Evolutionary conservation across 2,113 vertebrate species (phyloP).

Genomic region (Phoxinus phoxinus): DNA sequence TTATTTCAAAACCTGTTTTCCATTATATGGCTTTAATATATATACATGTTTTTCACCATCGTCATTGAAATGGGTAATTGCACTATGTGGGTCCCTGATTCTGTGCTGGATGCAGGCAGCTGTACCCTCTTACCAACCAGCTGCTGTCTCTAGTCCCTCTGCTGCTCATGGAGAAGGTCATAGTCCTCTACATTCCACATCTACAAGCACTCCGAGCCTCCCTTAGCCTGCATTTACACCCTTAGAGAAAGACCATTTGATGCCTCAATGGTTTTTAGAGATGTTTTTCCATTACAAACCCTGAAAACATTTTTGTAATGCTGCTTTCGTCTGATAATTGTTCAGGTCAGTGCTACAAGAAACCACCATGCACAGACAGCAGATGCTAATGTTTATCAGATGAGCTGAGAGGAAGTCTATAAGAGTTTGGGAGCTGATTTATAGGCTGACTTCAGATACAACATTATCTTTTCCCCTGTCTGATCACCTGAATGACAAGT

Average conservation of each 20-base stretch:
- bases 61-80: not conserved
- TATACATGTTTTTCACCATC: not conserved
- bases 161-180: constrained; percentile 44
- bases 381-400: constrained; percentile 15
- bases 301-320: not conserved
- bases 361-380: not conserved
- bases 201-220: constrained; percentile 2
- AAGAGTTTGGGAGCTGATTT: constrained; percentile 29
- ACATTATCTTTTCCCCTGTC: constrained; percentile 59
- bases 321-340: not conserved
- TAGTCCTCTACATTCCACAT: not conserved
- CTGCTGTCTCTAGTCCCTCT: constrained; percentile 45
- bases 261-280: not conserved
- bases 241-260: constrained; percentile 7
- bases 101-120: not conserved
- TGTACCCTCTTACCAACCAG: constrained; percentile 39
- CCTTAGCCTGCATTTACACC: not conserved
- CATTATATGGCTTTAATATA: not conserved
- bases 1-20: not conserved
- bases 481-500: constrained; percentile 66
- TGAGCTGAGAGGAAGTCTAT: constrained; percentile 3
- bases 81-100: not conserved
- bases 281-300: constrained; percentile 7
- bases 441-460: constrained; percentile 42
- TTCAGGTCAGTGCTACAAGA: not conserved